Percentiles rank a stretch among this genome's conserved stretches.
These are phyloP conservation scores for Promerops cafer DNA, from an alignment of 2,113 vertebrate species.

Conservation along the genomic window DNA sequence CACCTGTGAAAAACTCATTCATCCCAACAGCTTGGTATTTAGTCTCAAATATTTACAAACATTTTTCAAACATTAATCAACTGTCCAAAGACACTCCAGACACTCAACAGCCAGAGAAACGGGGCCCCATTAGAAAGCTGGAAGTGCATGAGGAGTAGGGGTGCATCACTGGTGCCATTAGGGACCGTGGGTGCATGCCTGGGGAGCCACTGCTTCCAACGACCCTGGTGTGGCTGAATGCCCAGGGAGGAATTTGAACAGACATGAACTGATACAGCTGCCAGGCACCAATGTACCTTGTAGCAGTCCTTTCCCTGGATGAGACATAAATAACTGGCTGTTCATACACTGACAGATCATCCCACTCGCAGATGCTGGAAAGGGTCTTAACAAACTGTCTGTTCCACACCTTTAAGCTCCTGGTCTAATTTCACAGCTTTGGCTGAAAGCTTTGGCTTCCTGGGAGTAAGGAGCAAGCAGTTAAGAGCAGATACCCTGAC, in stretches of 20 bases:
- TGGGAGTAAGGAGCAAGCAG: fast-evolving
- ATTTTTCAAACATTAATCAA: background rate
- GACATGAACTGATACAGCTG: fast-evolving
- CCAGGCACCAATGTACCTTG: background rate
- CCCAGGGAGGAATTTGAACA: background rate
- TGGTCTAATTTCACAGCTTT: background rate
- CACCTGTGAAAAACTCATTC: background rate
- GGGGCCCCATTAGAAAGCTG: background rate
- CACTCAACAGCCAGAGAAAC: background rate
- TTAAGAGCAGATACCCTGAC: background rate
- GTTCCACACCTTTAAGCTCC: background rate
- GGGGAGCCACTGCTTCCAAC: background rate
- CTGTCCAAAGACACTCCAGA: background rate
- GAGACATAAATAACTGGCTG: background rate
- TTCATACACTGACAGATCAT: background rate
- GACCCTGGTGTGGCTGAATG: too few relatives aligned
- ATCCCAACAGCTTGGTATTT: background rate
- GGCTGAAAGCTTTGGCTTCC: background rate
- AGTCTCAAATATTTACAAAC: background rate
- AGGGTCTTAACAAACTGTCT: background rate
- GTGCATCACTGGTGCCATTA: fast-evolving
- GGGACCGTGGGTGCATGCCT: fast-evolving
- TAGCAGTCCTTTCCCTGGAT: background rate
- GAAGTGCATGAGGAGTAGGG: background rate
- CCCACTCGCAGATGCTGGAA: background rate